These are phyloP conservation scores for Heteractis magnifica DNA, from an alignment of 92 coral and sea anemone genomes.

Conservation along the genomic window DNA sequence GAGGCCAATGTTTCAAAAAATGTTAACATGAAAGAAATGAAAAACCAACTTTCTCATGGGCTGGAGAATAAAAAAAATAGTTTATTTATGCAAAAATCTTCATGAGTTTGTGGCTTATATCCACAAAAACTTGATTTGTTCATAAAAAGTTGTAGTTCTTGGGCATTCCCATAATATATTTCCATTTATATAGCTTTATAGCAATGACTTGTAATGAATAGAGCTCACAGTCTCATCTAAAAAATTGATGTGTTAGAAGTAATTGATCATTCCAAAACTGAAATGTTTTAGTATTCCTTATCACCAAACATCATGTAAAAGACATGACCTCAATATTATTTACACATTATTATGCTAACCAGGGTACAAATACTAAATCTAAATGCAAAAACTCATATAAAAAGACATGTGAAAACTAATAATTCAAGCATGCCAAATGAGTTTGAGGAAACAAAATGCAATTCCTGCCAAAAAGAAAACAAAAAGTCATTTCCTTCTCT, in stretches of 20 bases:
- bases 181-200: neutral
- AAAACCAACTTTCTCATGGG: neutral
- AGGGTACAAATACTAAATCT: slow-evolving; percentile 1
- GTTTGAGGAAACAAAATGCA: slow-evolving; percentile 6
- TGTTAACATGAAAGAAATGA: neutral
- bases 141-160: neutral
- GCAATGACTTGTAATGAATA: neutral
- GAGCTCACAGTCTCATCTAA: slow-evolving; percentile 2
- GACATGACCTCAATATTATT: slow-evolving; percentile 8
- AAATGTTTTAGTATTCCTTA: slow-evolving; percentile 5
- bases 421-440: no score
- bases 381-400: no score
- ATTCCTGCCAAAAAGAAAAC: neutral
- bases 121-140: neutral
- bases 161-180: neutral
- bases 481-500: slow-evolving; percentile 12
- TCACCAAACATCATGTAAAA: slow-evolving; percentile 9
- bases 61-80: neutral
- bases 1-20: neutral
- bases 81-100: neutral
- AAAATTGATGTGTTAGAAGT: neutral
- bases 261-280: neutral
- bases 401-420: no score
- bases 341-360: neutral
- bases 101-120: neutral